A percentile compares a stretch with the other conserved stretches of the same genome.
Conservation (phyloP, 2,888 invertebrate genomes). For the Metellina segmentata region DNA sequence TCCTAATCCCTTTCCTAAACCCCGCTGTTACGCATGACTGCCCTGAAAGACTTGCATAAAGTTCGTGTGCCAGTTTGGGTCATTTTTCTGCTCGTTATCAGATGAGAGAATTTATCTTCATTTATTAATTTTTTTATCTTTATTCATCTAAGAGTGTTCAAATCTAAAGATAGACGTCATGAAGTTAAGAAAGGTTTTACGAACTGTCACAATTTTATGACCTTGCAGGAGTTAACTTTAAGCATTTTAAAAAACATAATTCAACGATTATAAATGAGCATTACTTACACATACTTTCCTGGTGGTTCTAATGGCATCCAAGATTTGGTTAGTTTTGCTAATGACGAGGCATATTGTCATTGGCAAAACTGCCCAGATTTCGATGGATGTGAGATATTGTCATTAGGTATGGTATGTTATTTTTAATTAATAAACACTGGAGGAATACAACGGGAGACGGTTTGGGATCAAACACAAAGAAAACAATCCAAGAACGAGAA, state of each 20-base stretch:
- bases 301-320: too few relatives aligned
- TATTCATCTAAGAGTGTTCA: background rate
- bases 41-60: background rate
- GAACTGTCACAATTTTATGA: background rate
- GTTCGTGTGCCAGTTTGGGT: background rate
- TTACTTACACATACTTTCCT: too few relatives aligned
- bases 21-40: background rate
- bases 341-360: too few relatives aligned
- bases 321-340: too few relatives aligned
- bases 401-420: too few relatives aligned
- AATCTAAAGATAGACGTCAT: background rate
- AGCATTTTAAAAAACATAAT: background rate
- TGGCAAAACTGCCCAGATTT: too few relatives aligned
- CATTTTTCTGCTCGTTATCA: background rate
- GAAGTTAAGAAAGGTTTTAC: background rate
- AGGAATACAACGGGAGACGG: too few relatives aligned
- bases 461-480: too few relatives aligned
- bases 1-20: background rate
- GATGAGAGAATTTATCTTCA: background rate
- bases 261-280: too few relatives aligned
- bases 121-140: background rate
- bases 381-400: too few relatives aligned
- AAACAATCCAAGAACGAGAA: too few relatives aligned
- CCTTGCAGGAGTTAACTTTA: background rate
- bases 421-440: too few relatives aligned